Evolutionary conservation across 2,888 invertebrate genomes (phyloP), one percentile per base, ranked within the genome.

Genomic region (Fragum sueziense): DNA sequence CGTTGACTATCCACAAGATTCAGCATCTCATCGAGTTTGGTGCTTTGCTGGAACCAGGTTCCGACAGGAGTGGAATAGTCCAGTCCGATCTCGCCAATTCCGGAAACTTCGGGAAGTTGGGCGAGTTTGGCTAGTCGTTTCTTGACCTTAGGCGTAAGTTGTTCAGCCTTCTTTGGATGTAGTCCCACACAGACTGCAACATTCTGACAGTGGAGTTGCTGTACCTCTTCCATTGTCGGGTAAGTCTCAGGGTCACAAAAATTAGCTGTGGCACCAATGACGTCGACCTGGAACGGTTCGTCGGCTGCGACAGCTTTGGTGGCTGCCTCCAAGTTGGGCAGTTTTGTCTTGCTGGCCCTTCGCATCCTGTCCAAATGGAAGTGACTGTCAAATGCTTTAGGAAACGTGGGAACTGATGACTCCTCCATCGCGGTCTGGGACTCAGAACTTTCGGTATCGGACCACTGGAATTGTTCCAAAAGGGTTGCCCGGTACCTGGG

Each of bases 331-430:
- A 47, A 47, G 17, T 14, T 14, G 7, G 47, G 47, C 47, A 47
- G 47, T 14, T 47, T n/a, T 47, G 14, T 47, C 17, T 14, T 47
- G 20, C 3, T 47, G n/a, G n/a, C 47, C 47, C 47, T 47, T 47
- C 4, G 14, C 47, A 47, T 57, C 27, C 57, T 57, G 27, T 57
- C 57, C n/a, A 22, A 57, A 57, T 57, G 27, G 27, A 57, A 57
- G 27, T 57, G 57, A 27, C 57, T 57, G 27, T 57, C 57, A 57
- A 57, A 57, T 57, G 57, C 57, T 11, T 25, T 11, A 57, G 57
- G 57, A 9, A 57, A 27, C 25, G 14, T 7, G 47, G 47, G 47
- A 20, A 47, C 20, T 47, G 14, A 14, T 47, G 7, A n/a, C n/a
- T 47, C 47, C n/a, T 47, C 47, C n/a, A n/a, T 47, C n/a, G n/a